phyloP scores from a whole-genome alignment of 2,797 vertebrate species.

The Platalea minor region DNA sequence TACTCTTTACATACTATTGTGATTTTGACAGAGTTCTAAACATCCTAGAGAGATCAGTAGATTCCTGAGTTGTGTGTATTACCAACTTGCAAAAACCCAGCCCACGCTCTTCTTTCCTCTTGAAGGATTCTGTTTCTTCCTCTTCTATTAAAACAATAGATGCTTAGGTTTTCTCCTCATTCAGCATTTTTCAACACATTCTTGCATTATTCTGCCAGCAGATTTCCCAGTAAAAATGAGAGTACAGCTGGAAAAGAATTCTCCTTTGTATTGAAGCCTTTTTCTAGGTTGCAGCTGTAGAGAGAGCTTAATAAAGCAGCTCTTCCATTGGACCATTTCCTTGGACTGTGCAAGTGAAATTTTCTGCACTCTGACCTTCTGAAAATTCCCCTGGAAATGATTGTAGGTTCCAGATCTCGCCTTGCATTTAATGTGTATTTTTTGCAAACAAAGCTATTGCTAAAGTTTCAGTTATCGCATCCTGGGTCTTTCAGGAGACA shows the following conservation, averaged over 20 bases:
- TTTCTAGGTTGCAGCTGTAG: background rate
- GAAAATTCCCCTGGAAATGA: background rate
- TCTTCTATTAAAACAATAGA: background rate
- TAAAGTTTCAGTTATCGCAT: background rate
- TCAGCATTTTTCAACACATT: background rate
- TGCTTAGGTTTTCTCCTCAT: background rate
- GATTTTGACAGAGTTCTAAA: background rate
- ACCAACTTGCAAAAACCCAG: background rate
- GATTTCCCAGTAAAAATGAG: background rate
- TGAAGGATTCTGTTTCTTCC: background rate
- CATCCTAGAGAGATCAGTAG: background rate
- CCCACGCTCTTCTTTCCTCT: background rate
- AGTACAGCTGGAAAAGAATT: background rate
- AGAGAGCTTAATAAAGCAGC: background rate
- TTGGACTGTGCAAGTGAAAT: background rate
- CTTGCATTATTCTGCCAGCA: background rate
- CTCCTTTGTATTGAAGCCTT: background rate
- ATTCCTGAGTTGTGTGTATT: background rate
- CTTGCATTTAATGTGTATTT: background rate
- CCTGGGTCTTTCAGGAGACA: background rate
- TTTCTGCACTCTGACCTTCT: background rate
- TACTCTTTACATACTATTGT: fast-evolving
- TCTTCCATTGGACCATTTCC: background rate
- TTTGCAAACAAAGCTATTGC: background rate
- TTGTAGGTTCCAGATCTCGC: background rate